Conservation (phyloP, 2,797 vertebrate genomes). For the Takifugu rubripes region DNA sequence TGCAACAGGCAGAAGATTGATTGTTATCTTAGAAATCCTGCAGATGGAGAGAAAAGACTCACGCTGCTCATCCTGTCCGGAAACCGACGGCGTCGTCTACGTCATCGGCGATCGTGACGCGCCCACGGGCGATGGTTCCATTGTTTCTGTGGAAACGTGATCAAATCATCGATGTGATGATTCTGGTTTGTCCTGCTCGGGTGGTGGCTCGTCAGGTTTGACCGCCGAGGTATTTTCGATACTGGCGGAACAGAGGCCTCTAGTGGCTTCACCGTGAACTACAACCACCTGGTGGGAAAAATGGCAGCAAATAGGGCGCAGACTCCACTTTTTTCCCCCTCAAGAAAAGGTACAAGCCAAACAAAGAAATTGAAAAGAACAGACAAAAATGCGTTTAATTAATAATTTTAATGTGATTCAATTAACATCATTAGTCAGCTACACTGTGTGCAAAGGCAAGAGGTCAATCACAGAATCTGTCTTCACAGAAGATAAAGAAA, state of each 20-base stretch:
- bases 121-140: background rate
- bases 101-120: slow-evolving; percentile 12
- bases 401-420: no score
- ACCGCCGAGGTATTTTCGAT: background rate
- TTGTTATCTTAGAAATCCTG: background rate
- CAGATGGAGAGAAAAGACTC: slow-evolving; percentile 33
- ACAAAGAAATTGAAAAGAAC: no score
- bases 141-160: no score
- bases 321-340: background rate
- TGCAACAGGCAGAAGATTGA: no score
- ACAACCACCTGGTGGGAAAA: background rate
- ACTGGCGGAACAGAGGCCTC: slow-evolving; percentile 3
- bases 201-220: slow-evolving; percentile 35
- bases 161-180: no score
- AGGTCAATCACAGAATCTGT: slow-evolving; percentile 1
- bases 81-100: slow-evolving; percentile 10
- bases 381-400: no score
- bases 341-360: no score
- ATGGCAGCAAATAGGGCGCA: background rate
- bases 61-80: slow-evolving; percentile 62
- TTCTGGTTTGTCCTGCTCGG: slow-evolving; percentile 22
- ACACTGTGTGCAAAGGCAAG: background rate
- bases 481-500: slow-evolving; percentile 61
- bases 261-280: slow-evolving; percentile 28
- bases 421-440: no score